Base-by-base conservation (phyloP, 2,888 invertebrate genomes). In the Drosophila conformis region DNA sequence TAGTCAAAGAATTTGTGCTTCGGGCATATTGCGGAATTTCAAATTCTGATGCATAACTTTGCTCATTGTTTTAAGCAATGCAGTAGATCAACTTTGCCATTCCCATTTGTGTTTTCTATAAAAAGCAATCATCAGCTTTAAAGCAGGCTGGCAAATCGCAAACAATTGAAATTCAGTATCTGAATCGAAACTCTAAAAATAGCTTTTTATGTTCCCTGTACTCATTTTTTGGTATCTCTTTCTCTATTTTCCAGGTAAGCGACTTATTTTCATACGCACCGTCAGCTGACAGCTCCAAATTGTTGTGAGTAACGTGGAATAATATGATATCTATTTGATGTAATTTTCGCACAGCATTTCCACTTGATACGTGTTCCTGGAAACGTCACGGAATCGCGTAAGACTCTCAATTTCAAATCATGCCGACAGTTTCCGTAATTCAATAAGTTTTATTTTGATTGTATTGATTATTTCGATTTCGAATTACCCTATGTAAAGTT, bases 401-500 rank as follows among this genome's bases (percentile, higher is more conserved):
- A 67, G 62, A 25, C 58, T 64, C 75, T 73, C 80, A 71, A 76
- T 89, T 71, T 76, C 73, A 79, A 87, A 88, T 80, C 83, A 78
- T 56, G 35, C 53, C 72, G 61, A 68, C 71, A 80, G 79, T 63
- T 87, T 89, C 87, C 87, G 87, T 87, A 82, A 87, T 89, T 71
- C 83, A 87, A 87, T 87, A 82, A 84, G 76, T 15, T 46, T 2
- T 73, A 53, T 75, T 84, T 84, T 69, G 68, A 79, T 82, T 77
- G 71, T 73, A 69, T 78, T 64, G 70, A 72, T 70, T 70, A 69
- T 79, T 73, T 59, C 48, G 35, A 40, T 57, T 71, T 42, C 33
- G 52, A 66, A 51, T 66, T 71, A 63, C 86, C 64, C 65, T 71
- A 31, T 10, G 27, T 31, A 29, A 31, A 15, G 13, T 25, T 0